Conservation (phyloP, 2,797 vertebrate species). For the Pangasius larnaudii region DNA sequence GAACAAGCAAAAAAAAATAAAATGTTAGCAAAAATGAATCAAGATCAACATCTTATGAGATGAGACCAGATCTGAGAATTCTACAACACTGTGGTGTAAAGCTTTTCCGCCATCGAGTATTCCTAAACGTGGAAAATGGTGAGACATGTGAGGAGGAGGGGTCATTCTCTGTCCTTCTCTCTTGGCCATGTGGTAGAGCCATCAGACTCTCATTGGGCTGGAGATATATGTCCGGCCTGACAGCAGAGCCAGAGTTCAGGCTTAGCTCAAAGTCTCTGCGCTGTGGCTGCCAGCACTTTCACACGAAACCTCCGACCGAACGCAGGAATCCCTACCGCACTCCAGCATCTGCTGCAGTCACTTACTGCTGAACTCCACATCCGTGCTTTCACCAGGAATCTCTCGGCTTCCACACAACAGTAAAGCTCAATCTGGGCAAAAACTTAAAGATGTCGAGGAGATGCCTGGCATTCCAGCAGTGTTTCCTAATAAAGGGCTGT, state of each 20-base stretch:
- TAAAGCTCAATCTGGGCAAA: constrained; percentile 22
- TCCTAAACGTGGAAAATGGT: neutral
- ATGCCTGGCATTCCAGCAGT: constrained; percentile 31
- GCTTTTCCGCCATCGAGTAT: neutral
- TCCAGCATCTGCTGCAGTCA: constrained; percentile 55
- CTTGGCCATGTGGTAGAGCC: constrained; percentile 69
- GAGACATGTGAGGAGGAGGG: neutral
- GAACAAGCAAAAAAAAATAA: neutral
- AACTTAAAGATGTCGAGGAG: constrained; percentile 8
- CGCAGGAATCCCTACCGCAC: constrained; percentile 36
- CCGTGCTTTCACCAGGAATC: constrained; percentile 7
- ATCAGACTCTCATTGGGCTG: constrained; percentile 67
- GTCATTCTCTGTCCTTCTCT: constrained; percentile 12
- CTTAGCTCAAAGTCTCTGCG: constrained; percentile 54
- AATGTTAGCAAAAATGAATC: neutral
- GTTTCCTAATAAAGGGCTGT: constrained; percentile 13
- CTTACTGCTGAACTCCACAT: constrained; percentile 35
- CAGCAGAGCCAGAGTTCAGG: constrained; percentile 73
- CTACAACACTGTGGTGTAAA: constrained; percentile 51
- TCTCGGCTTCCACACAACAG: neutral
- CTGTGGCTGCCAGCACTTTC: constrained; percentile 56
- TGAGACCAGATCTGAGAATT: neutral
- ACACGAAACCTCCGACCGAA: constrained; percentile 56
- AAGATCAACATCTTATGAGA: neutral
- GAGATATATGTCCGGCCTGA: constrained; percentile 70